Base-by-base conservation (phyloP, 1,140 invertebrate species). In the Gryon sp. region DNA sequence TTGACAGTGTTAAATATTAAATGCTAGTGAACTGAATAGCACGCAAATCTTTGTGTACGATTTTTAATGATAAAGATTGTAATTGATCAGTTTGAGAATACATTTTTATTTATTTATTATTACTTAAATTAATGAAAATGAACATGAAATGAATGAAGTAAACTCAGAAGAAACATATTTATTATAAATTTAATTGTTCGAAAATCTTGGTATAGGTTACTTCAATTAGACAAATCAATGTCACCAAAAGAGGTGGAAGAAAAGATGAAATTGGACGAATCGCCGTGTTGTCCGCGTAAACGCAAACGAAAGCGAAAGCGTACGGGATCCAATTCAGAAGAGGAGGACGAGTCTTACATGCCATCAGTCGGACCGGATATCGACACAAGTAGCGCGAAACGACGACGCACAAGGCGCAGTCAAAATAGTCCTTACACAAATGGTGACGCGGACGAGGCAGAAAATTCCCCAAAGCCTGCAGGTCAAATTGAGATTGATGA, bases 251-350 rank as follows among this genome's bases (percentile, higher is more conserved):
- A 87, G 16, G 52, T 87, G 3, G 76, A 85, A 0, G 74, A 80
- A 4, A 89, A 84, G 43, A 85, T 88, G 84, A 81, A 84, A 45
- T 36, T 82, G 2, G 88, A 89, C 9, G 88, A 89, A 16, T 65
- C 85, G 2, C 78, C 77, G 0, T 89, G 88, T 65, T 89, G 88
- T 68, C 76, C 80, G 1, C 82, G 84, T 2, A 86, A 80, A 19
- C 80, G 80, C 0, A 88, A 86, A 28, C 80, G 85, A 1, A 85
- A 78, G 41, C 80, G 83, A 70, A 78, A 73, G 45, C 70, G 72
- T 62, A 78, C 59, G 0, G 73, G 75, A 0, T 87, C 86, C 0
- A 82, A 78, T 72, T 86, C 85, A 0, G 82, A 85, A 30, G 83
- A 88, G 9, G 86, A 87, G 0, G 85, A 88, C 5, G 78, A 79